phyloP scores from a whole-genome alignment of 2,113 vertebrate genomes.

The Nesogale talazaci region DNA sequence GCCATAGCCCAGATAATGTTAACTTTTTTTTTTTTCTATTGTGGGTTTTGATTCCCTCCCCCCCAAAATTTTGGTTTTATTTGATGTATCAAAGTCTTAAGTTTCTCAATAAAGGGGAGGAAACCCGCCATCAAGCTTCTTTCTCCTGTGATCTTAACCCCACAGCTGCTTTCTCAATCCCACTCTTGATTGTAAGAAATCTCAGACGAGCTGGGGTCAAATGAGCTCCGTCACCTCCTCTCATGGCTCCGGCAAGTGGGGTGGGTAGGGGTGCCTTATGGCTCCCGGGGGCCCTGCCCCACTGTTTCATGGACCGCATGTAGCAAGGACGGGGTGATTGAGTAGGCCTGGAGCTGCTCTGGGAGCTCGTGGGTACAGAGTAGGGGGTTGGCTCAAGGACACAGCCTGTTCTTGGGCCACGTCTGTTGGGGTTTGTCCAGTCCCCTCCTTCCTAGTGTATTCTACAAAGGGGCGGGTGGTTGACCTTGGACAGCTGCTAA shows the following conservation, averaged over 20 bases:
- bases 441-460: not conserved
- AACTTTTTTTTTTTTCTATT: slow-evolving; percentile 78
- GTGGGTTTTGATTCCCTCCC: slow-evolving; percentile 76
- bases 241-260: not conserved
- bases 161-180: slow-evolving; percentile 24
- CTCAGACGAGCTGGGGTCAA: not conserved
- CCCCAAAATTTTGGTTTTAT: slow-evolving; percentile 81
- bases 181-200: slow-evolving; percentile 23
- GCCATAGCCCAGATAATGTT: slow-evolving; percentile 71
- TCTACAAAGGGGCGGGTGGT: too few species aligned
- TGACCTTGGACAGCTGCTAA: too few species aligned
- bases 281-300: not conserved
- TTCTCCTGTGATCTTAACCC: not conserved
- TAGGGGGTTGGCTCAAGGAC: not conserved
- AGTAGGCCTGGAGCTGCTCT: not conserved
- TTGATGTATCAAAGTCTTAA: slow-evolving; percentile 84
- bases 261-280: not conserved
- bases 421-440: not conserved
- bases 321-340: not conserved
- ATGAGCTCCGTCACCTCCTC: not conserved
- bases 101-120: slow-evolving; percentile 87
- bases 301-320: not conserved
- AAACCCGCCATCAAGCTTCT: slow-evolving; percentile 67
- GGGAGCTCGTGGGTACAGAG: not conserved
- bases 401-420: not conserved